phyloP scores from a whole-genome alignment of 2,113 vertebrate species.

The Cavia porcellus region DNA sequence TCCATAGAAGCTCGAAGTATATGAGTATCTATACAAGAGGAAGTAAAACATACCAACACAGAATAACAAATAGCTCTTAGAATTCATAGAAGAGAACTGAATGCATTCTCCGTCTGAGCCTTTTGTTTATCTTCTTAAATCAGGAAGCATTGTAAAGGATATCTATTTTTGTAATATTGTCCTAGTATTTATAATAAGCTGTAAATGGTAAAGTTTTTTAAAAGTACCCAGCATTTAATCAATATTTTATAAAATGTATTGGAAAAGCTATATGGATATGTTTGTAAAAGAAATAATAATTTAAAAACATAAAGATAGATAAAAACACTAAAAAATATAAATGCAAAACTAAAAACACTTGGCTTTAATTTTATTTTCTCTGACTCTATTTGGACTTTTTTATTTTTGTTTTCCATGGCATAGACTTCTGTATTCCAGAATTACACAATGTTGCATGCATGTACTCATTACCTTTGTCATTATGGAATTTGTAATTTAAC shows the following conservation, averaged over 20 bases:
- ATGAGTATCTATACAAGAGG: slow-evolving; percentile 23
- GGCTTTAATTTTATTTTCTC: slow-evolving; percentile 25
- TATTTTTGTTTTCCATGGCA: slow-evolving; percentile 14
- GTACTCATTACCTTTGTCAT: slow-evolving; percentile 3
- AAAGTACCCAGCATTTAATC: not conserved
- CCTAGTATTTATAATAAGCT: slow-evolving; percentile 34
- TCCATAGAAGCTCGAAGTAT: not conserved
- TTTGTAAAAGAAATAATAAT: slow-evolving; percentile 47
- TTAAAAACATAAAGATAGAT: slow-evolving; percentile 43
- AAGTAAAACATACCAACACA: not conserved
- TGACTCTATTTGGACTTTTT: not conserved
- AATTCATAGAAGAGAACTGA: not conserved
- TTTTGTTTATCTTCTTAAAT: slow-evolving; percentile 22
- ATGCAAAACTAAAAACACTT: slow-evolving; percentile 30
- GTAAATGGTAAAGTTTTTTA: not conserved
- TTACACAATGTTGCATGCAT: slow-evolving; percentile 9
- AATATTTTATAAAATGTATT: slow-evolving; percentile 27
- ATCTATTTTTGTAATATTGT: slow-evolving; percentile 18
- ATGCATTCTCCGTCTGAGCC: not conserved
- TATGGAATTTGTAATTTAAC: slow-evolving; percentile 46
- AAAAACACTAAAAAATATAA: slow-evolving; percentile 35
- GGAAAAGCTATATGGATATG: slow-evolving; percentile 41
- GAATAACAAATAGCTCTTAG: not conserved
- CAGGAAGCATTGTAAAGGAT: not conserved
- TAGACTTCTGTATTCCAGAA: not conserved